Evolutionary conservation across 2,888 invertebrate genomes (phyloP), one percentile per base, ranked within the genome.

Genomic region (Lochmaea crataegi): DNA sequence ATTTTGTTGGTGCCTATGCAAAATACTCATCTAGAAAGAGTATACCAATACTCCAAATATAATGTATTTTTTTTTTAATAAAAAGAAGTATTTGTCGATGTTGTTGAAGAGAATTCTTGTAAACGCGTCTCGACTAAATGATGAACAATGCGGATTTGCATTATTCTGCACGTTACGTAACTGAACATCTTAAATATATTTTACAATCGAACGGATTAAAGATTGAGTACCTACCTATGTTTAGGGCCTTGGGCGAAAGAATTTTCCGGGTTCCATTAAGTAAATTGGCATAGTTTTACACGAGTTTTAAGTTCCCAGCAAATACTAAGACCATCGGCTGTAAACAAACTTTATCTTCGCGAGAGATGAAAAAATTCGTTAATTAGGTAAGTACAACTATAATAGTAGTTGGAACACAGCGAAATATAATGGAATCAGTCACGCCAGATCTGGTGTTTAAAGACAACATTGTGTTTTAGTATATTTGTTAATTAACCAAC

Each of bases 241-340:
- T 32, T 58, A 32, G 58, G 32, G 58, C 58, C 58, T 58, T 58
- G 32, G 14, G 58, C 58, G 32, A 58, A 58, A 32, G 26, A 57
- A 32, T 58, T 58, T 58, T 58, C 58, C 58, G 58, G 38, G 58
- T 58, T n/a, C 38, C 58, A 58, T 58, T 58, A 58, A 58, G 58
- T 58, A 32, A 58, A 58, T 58, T 58, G 32, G 32, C 16, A 10
- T 38, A 38, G 58, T 58, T 58, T 7, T 58, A 58, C 32, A 58
- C 58, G 58, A 32, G 57, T 57, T 57, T 48, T 18, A 18, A 26
- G 11, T 38, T 26, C 32, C n/a, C 58, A n/a, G n/a, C 14, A 58
- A 38, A 58, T 58, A 53, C 5, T 32, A 58, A 58, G 9, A n/a
- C 12, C 32, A 12, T 58, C 12, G 12, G 58, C 12, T 16, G n/a